phyloP scores from a whole-genome alignment of 1,140 invertebrate genomes.

The Hirudo medicinalis region DNA sequence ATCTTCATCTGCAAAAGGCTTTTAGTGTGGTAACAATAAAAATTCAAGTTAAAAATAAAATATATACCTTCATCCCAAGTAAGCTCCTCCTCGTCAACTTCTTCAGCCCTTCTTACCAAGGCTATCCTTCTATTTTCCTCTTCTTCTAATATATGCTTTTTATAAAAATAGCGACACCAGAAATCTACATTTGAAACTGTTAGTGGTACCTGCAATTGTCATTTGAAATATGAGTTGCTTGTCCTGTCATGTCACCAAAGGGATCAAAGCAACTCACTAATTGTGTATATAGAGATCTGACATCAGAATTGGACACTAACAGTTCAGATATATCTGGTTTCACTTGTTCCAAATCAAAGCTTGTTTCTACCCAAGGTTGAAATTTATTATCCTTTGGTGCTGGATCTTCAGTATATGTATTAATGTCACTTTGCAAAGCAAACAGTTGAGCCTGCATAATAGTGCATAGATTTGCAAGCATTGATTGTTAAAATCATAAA shows the following conservation, averaged over 20 bases:
- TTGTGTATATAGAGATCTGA: constrained; percentile 41
- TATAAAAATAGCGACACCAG: constrained; percentile 45
- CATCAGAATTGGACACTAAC: constrained; percentile 39
- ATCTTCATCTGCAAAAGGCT: no score
- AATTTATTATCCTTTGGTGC: constrained; percentile 40
- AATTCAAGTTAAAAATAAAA: no score
- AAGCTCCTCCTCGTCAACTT: constrained; percentile 27
- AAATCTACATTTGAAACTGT: constrained; percentile 43
- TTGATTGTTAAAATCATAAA: no score
- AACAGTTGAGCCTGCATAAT: constrained; percentile 36
- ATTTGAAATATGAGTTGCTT: background rate
- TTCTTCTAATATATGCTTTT: constrained; percentile 38
- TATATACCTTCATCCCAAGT: constrained; percentile 29
- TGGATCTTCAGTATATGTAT: constrained; percentile 36
- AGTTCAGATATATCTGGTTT: constrained; percentile 43
- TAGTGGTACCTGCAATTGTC: constrained; percentile 33
- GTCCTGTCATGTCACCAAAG: background rate
- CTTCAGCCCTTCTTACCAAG: constrained; percentile 34
- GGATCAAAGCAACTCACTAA: constrained; percentile 32
- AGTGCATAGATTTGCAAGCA: background rate
- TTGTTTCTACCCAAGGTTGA: constrained; percentile 37
- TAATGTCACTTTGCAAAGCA: constrained; percentile 40
- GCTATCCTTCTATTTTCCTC: constrained; percentile 36
- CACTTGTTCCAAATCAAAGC: constrained; percentile 38
- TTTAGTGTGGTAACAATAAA: no score